Evolutionary conservation across 2,797 vertebrate species (phyloP).

Genomic region (Staurois parvus): DNA sequence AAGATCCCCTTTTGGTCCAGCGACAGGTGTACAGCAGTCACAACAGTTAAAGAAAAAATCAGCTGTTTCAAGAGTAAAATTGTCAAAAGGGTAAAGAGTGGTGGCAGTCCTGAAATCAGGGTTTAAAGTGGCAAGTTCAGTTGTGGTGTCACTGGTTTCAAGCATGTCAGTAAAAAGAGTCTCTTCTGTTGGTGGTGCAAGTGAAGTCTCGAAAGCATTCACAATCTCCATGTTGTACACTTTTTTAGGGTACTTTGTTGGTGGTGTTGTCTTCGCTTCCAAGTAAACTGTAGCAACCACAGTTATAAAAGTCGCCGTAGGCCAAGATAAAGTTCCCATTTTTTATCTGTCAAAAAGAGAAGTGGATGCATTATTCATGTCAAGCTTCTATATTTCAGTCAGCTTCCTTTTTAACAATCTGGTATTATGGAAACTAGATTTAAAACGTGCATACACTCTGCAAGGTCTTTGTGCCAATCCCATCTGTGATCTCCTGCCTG

Average conservation of each 20-base stretch:
- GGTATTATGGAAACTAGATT: slow-evolving; percentile 54
- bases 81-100: slow-evolving; percentile 74
- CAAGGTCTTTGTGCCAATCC: slow-evolving; percentile 40
- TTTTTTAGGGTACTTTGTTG: slow-evolving; percentile 88
- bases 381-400: slow-evolving; percentile 20
- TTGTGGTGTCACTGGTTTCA: slow-evolving; percentile 40
- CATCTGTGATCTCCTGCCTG: slow-evolving; percentile 28
- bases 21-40: slow-evolving; percentile 86
- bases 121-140: slow-evolving; percentile 3
- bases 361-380: slow-evolving; percentile 51
- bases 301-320: slow-evolving; percentile 65
- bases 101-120: slow-evolving; percentile 56
- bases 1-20: slow-evolving; percentile 81
- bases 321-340: slow-evolving; percentile 70
- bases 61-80: slow-evolving; percentile 87
- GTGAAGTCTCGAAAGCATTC: slow-evolving; percentile 43
- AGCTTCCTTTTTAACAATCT: slow-evolving; percentile 35
- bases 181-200: not conserved
- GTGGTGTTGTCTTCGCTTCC: slow-evolving; percentile 82
- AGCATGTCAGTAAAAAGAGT: slow-evolving; percentile 35
- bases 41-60: slow-evolving; percentile 96
- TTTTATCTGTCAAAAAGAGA: slow-evolving; percentile 66
- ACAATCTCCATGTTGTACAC: slow-evolving; percentile 65
- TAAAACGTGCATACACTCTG: slow-evolving; percentile 46
- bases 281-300: slow-evolving; percentile 38